Percentiles rank a stretch among this genome's conserved stretches.
These are phyloP conservation scores for Chrysogorgia sp. DNA, from an alignment of 92 coral and sea anemone genomes.

Conservation along the genomic window DNA sequence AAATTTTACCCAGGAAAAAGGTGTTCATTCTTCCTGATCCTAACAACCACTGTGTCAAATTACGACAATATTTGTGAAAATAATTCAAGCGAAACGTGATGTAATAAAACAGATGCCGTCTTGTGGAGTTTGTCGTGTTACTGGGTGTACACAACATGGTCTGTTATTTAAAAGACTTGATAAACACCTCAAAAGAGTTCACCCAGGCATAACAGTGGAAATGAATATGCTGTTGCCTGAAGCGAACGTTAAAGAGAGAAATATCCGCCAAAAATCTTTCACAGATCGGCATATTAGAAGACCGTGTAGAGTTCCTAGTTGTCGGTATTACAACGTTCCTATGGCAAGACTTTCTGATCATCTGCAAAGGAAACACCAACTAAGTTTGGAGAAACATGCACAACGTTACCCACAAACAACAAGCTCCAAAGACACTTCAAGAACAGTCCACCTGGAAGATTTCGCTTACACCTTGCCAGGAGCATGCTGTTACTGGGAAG, in stretches of 20 bases:
- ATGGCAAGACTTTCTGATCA: constrained; percentile 5
- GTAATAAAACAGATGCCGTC: not conserved
- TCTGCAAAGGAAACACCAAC: not conserved
- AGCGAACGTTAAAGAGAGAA: not conserved
- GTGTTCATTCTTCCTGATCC: no score
- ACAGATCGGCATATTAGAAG: not conserved
- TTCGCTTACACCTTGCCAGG: not conserved
- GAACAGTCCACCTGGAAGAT: not conserved
- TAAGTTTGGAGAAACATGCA: not conserved
- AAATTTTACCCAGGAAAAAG: no score
- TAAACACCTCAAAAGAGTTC: no score
- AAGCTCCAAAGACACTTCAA: not conserved
- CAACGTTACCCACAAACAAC: not conserved
- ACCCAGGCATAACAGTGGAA: not conserved
- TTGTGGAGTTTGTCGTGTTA: not conserved
- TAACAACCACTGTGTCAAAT: no score
- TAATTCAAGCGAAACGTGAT: no score
- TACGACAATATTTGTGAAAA: no score
- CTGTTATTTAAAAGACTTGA: not conserved
- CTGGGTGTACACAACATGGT: not conserved
- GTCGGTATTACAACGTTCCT: not conserved
- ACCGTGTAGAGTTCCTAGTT: not conserved
- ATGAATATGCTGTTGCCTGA: not conserved
- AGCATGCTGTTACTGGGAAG: not conserved
- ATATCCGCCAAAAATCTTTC: not conserved